Percentiles rank a stretch among this genome's conserved stretches.
These are phyloP conservation scores for Grammomys dolichurus DNA, from an alignment of 2,113 vertebrate species.

Conservation along the genomic window DNA sequence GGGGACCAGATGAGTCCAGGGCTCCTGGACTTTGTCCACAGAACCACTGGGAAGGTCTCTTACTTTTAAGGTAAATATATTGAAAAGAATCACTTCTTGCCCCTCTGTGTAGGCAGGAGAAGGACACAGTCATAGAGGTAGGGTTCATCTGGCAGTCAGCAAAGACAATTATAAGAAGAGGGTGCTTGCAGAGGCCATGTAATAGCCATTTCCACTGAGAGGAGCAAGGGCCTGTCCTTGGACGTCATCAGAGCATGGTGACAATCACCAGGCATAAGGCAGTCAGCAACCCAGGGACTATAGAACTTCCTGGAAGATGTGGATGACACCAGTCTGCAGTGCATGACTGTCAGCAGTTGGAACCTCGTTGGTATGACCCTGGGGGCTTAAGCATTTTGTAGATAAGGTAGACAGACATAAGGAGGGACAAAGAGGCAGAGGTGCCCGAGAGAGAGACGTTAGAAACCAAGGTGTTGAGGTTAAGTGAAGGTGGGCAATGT, in stretches of 20 bases:
- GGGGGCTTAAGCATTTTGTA: neutral
- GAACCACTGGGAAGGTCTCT: neutral
- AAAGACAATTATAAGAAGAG: too few relatives aligned
- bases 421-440: neutral
- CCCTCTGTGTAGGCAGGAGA: neutral
- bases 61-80: neutral
- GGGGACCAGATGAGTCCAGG: neutral
- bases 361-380: neutral
- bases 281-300: neutral
- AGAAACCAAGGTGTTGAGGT: neutral
- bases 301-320: neutral
- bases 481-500: neutral
- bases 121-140: neutral
- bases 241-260: neutral
- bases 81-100: neutral
- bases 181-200: too few relatives aligned
- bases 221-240: neutral
- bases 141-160: neutral
- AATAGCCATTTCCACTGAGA: neutral
- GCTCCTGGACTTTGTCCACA: neutral
- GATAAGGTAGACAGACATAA: neutral
- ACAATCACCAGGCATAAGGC: neutral
- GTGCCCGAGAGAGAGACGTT: fast-evolving
- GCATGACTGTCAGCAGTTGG: neutral
- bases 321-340: neutral